Base-by-base conservation (phyloP, 2,888 invertebrate species). In the Meloe dianella region DNA sequence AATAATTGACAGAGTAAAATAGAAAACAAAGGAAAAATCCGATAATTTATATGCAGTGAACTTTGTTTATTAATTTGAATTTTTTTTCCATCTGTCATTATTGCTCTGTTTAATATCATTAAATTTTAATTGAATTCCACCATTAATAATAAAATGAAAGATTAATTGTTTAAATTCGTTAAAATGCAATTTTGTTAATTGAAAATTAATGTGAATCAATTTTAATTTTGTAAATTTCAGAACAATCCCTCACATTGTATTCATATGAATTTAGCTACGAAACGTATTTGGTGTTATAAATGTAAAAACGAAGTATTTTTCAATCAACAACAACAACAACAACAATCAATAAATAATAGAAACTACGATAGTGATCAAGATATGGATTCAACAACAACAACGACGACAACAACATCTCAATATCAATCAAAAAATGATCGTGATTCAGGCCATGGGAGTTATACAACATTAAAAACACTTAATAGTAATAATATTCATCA, bases 201-300 rank as follows among this genome's bases (percentile, higher is more conserved):
- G n/a, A n/a, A n/a, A 27, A 27, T 27, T 27, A 27, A 27, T 27
- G 27, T 27, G 2, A 32, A 10, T 32, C 7, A 29, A 3, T 63
- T 63, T 29, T 29, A 8, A 3, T 8, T 35, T 60, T 27, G 64
- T 58, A 57, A 41, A 62, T 73, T 82, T 51, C 75, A 92, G 89
- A 87, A 87, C 69, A 86, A 87, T 75, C 88, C 89, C 41, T 82
- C 85, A 17, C 95, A 95, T 83, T 91, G 91, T 77, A 88, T 94
- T 75, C 91, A 95, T 82, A 90, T 96, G 89, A 96, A 96, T 82
- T 83, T 96, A 65, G 90, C 92, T 1, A 94, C 93, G 0, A 89
- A 91, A 79, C 86, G 95, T 72, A 89, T 96, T 77, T 96, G 96
- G 95, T 97, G 96, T 84, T 94, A 94, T 80, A 82, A 89, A 68